A percentile compares a stretch with the other conserved stretches of the same genome.
Evolutionary conservation across 2,113 vertebrate genomes (phyloP).

Genomic region (Porphyrio hochstetteri): DNA sequence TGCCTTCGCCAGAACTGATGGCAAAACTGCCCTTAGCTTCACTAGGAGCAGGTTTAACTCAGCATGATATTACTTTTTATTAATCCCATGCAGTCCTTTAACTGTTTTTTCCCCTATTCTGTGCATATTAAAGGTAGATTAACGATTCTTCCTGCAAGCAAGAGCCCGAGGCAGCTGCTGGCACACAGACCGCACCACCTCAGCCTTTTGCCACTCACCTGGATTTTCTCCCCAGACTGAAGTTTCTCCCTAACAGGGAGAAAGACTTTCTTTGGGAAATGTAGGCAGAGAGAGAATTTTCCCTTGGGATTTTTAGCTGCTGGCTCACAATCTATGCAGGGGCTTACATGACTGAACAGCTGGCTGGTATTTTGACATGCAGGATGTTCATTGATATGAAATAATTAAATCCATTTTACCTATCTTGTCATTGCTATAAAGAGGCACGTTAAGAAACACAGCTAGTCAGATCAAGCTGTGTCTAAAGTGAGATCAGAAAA

Average conservation of each 20-base stretch:
- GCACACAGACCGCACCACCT: neutral
- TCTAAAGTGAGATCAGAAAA: neutral
- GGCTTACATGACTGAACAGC: neutral
- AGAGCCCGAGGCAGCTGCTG: fast-evolving
- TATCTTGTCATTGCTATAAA: neutral
- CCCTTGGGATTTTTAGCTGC: neutral
- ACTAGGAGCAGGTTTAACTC: neutral
- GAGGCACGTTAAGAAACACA: neutral
- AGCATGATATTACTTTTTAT: neutral
- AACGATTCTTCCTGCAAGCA: neutral
- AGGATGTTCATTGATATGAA: neutral
- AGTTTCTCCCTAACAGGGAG: neutral
- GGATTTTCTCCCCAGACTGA: neutral
- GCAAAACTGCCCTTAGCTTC: neutral
- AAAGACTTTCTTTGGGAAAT: neutral
- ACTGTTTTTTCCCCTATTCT: neutral
- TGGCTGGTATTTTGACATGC: neutral
- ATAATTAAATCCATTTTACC: neutral
- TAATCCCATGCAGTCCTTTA: neutral
- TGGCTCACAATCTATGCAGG: neutral
- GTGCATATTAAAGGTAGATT: neutral
- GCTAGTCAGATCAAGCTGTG: neutral
- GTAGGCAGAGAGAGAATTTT: neutral
- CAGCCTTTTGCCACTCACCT: fast-evolving
- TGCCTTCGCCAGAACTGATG: neutral